These are phyloP conservation scores for Columba janthina DNA, from an alignment of 2,113 vertebrate genomes.

Conservation along the genomic window DNA sequence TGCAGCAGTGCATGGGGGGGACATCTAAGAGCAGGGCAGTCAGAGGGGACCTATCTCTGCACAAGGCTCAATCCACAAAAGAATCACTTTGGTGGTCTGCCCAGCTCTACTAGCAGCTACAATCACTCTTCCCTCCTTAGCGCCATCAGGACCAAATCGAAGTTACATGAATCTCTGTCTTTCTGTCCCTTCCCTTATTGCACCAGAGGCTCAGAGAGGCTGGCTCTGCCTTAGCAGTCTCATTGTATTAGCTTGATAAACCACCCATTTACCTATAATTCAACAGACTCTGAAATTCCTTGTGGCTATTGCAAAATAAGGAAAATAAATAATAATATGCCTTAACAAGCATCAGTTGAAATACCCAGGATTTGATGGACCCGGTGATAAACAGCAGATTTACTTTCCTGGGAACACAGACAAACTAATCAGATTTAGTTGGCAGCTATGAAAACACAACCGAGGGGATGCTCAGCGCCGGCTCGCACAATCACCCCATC, in stretches of 20 bases:
- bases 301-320: conserved; percentile 29
- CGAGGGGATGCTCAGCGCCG: background rate
- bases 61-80: background rate
- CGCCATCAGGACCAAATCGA: conserved; percentile 22
- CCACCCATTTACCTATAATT: conserved; percentile 31
- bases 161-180: background rate
- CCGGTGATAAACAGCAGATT: background rate
- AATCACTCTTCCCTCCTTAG: background rate
- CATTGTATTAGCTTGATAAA: conserved; percentile 59
- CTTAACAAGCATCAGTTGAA: conserved; percentile 24
- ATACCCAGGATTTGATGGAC: conserved; percentile 29
- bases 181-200: conserved; percentile 15
- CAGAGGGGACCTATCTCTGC: background rate
- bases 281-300: conserved; percentile 54
- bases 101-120: background rate
- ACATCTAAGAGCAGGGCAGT: background rate
- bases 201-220: conserved; percentile 26
- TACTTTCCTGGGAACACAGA: background rate
- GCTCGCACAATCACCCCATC: background rate
- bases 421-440: conserved; percentile 62
- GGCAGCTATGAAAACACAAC: conserved; percentile 53
- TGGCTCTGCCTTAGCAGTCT: conserved; percentile 26
- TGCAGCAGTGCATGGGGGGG: fast-evolving
- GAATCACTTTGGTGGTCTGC: background rate
- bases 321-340: conserved; percentile 56